Conservation (phyloP, 2,113 vertebrate genomes). For the Cyprinodon brontotheroides region DNA sequence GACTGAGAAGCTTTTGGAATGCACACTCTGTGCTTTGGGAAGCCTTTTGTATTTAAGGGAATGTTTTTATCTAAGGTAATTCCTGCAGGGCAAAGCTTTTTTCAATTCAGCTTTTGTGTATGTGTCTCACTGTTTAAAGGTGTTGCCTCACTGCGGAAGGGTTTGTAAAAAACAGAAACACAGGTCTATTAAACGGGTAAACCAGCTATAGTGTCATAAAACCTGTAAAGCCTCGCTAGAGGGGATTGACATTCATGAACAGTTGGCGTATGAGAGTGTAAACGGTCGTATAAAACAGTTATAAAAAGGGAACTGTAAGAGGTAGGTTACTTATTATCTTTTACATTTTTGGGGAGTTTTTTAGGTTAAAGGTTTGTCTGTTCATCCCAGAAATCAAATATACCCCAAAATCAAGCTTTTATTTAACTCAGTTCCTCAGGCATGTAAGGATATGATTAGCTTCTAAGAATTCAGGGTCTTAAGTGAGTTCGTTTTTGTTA, state of each 20-base stretch:
- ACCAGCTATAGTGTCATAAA: not conserved
- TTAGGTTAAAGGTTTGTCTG: not conserved
- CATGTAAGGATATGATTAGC: not conserved
- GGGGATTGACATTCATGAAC: not conserved
- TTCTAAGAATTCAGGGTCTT: not conserved
- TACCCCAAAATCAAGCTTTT: not conserved
- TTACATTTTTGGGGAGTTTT: not conserved
- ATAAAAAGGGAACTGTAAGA: not conserved
- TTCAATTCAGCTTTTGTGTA: too few relatives aligned
- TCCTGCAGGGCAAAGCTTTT: too few relatives aligned
- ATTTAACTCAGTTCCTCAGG: not conserved
- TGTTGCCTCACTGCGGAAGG: not conserved
- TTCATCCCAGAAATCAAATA: not conserved
- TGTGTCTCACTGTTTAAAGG: too few relatives aligned
- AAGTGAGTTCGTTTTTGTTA: slow-evolving; percentile 18
- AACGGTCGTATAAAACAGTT: not conserved
- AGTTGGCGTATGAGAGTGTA: not conserved
- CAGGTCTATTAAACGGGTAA: not conserved
- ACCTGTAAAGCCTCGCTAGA: not conserved
- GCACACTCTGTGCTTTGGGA: not conserved
- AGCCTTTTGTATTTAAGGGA: too few relatives aligned
- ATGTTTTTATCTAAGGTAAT: too few relatives aligned
- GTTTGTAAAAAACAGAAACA: too few relatives aligned
- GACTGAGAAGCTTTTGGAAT: too few relatives aligned
- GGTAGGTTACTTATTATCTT: not conserved